These are phyloP conservation scores for Micromys minutus DNA, from an alignment of 2,113 vertebrate species.

Conservation along the genomic window DNA sequence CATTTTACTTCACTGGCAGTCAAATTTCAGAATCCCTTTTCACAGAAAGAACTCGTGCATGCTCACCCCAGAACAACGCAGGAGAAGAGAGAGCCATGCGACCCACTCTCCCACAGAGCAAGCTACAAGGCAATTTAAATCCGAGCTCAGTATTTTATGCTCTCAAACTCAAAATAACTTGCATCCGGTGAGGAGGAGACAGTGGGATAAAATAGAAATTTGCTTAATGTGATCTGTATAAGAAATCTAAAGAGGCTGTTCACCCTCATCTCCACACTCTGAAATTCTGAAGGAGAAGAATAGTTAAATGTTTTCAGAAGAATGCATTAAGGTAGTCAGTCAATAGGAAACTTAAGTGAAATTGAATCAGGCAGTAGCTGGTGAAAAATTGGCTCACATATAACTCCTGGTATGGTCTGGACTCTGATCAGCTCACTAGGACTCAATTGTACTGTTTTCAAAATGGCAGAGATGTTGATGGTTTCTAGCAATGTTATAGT, in stretches of 20 bases:
- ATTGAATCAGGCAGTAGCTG: not conserved
- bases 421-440: slow-evolving; percentile 18
- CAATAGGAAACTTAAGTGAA: slow-evolving; percentile 33
- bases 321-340: slow-evolving; percentile 24
- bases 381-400: slow-evolving; percentile 31
- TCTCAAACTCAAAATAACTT: slow-evolving; percentile 38
- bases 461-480: slow-evolving; percentile 46
- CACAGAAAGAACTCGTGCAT: not conserved
- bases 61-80: not conserved
- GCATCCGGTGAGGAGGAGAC: not conserved
- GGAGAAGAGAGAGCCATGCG: not conserved
- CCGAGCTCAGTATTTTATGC: not conserved
- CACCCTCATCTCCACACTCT: not conserved
- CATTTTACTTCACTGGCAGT: slow-evolving; percentile 60
- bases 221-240: not conserved
- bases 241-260: not conserved
- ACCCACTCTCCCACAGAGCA: not conserved
- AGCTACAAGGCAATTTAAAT: not conserved
- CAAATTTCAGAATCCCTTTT: slow-evolving; percentile 47
- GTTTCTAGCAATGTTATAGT: not conserved
- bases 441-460: slow-evolving; percentile 43
- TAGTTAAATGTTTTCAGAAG: slow-evolving; percentile 40
- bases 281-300: not conserved
- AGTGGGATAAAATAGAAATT: slow-evolving; percentile 14
- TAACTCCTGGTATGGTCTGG: not conserved